Base-by-base conservation (phyloP, 2,888 invertebrate genomes). In the Agonopterix arenella region DNA sequence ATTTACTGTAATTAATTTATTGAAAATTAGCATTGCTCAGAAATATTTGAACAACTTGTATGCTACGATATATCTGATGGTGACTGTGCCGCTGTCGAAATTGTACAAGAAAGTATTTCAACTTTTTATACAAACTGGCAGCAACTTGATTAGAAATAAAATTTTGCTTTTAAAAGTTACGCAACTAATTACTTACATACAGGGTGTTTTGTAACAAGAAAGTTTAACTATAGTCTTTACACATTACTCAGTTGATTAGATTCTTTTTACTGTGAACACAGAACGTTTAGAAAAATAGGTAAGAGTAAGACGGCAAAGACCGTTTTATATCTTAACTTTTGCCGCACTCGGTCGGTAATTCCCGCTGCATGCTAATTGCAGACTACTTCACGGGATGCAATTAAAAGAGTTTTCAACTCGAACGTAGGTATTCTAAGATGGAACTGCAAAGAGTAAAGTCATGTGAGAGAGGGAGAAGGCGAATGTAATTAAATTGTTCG, bases 401-500 rank as follows among this genome's bases (percentile, higher is more conserved):
- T 81, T 79, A 79, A 79, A 65, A 73, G 72, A 76, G 72, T 77
- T 80, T n/a, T 66, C 64, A 73, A 73, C 72, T 73, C 57, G 48
- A 48, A 40, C 48, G 62, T 69, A 70, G 68, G 64, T 68, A 65
- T 72, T 72, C 68, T 62, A 37, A 45, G 47, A 40, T 38, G 46
- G 16, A 11, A 28, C 28, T 28, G 48, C 44, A 11, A 37, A 16
- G 43, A 10, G 40, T n/a, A n/a, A 40, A 40, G 69, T 68, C 64
- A 68, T 57, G 72, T 59, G 68, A 55, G 66, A 58, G 65, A 80
- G 70, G 70, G 73, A 73, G 77, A 79, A 54, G 59, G 70, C 66
- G 64, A 72, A 71, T 76, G 73, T 80, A 81, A 83, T 83, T 82
- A 82, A 82, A 82, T 84, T 79, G 80, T 81, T 77, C 76, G 68